These are phyloP conservation scores for Tetragonisca angustula DNA, from an alignment of 2,888 invertebrate species.

Conservation along the genomic window DNA sequence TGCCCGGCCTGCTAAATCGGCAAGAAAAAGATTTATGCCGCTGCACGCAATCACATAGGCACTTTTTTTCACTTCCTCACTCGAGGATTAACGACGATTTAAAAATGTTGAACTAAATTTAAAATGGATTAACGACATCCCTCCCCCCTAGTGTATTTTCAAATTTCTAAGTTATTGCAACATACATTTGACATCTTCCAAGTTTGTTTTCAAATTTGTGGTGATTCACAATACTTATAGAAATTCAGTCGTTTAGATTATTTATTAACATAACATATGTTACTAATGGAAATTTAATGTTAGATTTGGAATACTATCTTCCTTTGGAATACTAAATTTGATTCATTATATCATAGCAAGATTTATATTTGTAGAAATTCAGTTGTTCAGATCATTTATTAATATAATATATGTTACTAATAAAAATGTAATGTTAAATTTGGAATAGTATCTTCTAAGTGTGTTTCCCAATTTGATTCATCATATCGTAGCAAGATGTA, in stretches of 20 bases:
- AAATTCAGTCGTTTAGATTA: no score
- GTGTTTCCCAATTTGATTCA: no score
- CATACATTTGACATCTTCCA: no score
- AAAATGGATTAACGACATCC: not conserved
- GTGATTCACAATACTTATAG: no score
- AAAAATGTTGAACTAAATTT: not conserved
- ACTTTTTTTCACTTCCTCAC: slow-evolving; percentile 10
- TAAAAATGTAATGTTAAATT: no score
- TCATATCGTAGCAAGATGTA: not conserved
- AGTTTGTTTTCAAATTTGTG: no score
- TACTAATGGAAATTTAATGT: no score
- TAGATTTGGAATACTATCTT: no score
- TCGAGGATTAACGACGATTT: not conserved
- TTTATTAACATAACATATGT: no score
- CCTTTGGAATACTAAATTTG: no score
- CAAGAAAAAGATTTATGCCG: slow-evolving; percentile 31
- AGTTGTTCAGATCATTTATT: not conserved
- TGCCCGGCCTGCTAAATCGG: slow-evolving; percentile 28
- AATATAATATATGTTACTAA: not conserved
- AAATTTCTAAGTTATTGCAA: not conserved
- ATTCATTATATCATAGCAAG: not conserved
- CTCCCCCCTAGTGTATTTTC: not conserved
- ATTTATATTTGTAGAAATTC: not conserved
- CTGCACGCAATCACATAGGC: not conserved
- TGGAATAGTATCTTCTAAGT: no score